phyloP scores from a whole-genome alignment of 2,888 invertebrate species.

The Xestia rhomboidea region DNA sequence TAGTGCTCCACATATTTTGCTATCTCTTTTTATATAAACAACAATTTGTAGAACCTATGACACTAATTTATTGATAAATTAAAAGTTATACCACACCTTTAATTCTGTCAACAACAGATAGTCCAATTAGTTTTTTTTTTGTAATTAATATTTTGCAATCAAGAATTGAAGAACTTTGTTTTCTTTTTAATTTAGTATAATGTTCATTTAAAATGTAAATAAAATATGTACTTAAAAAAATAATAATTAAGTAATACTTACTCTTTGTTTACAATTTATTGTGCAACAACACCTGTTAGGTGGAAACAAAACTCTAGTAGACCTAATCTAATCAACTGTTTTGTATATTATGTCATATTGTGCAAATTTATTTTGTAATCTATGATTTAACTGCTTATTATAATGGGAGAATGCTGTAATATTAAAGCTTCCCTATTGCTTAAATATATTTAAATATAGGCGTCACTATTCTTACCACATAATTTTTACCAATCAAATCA shows the following conservation, averaged over 20 bases:
- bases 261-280: neutral
- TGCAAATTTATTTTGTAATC: slow-evolving; percentile 4
- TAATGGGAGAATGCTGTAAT: neutral
- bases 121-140: neutral
- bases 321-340: slow-evolving; percentile 11
- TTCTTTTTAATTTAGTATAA: neutral
- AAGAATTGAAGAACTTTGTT: neutral
- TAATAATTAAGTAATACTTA: neutral
- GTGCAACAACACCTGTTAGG: neutral
- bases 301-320: neutral
- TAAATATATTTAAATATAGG: neutral
- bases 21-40: neutral
- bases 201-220: neutral
- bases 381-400: neutral
- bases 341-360: neutral
- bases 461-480: neutral
- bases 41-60: neutral
- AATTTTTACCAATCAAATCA: neutral
- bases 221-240: neutral
- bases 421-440: neutral
- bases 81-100: neutral
- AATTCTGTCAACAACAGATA: neutral
- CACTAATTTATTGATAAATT: neutral
- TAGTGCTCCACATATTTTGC: neutral
- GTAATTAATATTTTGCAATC: neutral